Percentiles rank a stretch among this genome's conserved stretches.
phyloP scores from a whole-genome alignment of 2,888 invertebrate species.

The Plebejus argus region DNA sequence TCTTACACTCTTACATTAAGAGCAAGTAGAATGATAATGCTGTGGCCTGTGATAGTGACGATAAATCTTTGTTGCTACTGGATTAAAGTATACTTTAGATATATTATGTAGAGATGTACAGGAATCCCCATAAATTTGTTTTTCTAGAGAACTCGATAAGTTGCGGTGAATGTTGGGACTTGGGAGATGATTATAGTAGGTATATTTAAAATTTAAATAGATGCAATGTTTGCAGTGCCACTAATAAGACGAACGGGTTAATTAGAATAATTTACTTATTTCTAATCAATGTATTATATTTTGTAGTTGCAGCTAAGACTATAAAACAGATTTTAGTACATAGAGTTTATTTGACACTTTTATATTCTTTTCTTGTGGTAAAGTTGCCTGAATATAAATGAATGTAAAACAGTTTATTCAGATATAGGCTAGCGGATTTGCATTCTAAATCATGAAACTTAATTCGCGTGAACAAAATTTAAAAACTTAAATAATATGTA shows the following conservation, averaged over 20 bases:
- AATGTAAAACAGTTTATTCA: neutral
- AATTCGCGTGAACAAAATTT: neutral
- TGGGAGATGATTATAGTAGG: too few relatives aligned
- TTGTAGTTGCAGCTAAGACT: neutral
- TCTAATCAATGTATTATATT: neutral
- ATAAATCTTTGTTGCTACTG: neutral
- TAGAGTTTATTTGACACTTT: too few relatives aligned
- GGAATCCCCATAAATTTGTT: neutral
- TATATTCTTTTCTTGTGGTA: too few relatives aligned
- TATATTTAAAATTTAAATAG: neutral
- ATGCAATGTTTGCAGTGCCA: neutral
- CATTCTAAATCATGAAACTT: neutral
- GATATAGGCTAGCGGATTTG: neutral
- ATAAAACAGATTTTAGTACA: neutral
- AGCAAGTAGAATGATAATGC: neutral
- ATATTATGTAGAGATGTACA: neutral
- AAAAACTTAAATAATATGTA: neutral
- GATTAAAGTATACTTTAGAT: neutral
- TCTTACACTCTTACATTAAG: too few relatives aligned
- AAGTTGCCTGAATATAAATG: too few relatives aligned
- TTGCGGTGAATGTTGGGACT: too few relatives aligned
- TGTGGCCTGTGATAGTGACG: neutral
- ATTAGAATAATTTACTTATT: slow-evolving; percentile 16
- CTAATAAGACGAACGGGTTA: neutral
- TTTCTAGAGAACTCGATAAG: neutral